Conservation (phyloP, 2,797 vertebrate genomes). For the Siniperca undulata region DNA sequence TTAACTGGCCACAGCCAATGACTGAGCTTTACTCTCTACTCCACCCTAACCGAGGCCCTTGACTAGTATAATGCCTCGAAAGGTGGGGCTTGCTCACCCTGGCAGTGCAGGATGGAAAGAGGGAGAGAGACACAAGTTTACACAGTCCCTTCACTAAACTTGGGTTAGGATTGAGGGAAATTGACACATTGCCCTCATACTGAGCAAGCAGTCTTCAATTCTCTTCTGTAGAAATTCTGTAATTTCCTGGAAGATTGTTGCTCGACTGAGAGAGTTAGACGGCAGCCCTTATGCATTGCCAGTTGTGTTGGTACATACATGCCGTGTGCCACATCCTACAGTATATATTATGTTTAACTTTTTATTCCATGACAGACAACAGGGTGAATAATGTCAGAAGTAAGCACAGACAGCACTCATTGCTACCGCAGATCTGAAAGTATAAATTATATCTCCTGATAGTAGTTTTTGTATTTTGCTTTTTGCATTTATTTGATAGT, state of each 20-base stretch:
- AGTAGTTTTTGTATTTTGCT: too few relatives aligned
- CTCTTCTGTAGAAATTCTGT: constrained; percentile 8
- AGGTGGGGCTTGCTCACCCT: constrained; percentile 22
- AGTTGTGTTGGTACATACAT: neutral
- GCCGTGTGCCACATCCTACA: neutral
- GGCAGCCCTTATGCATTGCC: neutral
- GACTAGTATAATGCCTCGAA: constrained; percentile 36
- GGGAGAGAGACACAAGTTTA: neutral
- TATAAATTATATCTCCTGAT: too few relatives aligned
- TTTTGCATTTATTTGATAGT: too few relatives aligned
- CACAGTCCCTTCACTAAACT: constrained; percentile 7
- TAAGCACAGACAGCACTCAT: too few relatives aligned
- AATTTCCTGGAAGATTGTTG: constrained; percentile 9
- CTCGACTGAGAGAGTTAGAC: neutral
- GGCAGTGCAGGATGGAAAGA: constrained; percentile 26
- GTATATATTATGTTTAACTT: too few relatives aligned
- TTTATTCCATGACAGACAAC: too few relatives aligned
- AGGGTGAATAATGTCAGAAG: neutral
- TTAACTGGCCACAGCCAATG: constrained; percentile 64
- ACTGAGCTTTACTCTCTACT: constrained; percentile 36
- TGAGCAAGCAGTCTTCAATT: neutral
- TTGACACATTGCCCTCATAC: constrained; percentile 10
- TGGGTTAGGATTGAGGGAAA: neutral
- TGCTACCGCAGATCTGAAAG: too few relatives aligned
- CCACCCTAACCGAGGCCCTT: constrained; percentile 46